Evolutionary conservation across 2,888 invertebrate species (phyloP).

Genomic region (Eulithis prunata): DNA sequence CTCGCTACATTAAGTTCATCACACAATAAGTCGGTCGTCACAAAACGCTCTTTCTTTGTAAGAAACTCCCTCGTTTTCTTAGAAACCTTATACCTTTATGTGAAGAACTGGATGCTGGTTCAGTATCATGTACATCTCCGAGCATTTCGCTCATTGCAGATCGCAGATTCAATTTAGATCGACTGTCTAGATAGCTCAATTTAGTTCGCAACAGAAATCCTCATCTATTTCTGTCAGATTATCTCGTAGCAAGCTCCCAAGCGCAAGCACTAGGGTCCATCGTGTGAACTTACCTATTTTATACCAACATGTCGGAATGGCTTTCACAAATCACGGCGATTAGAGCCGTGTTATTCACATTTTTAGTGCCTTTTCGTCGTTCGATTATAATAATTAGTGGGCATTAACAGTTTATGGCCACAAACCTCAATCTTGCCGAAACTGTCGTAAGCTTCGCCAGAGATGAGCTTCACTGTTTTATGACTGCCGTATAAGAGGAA

Average conservation of each 20-base stretch:
- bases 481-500: neutral
- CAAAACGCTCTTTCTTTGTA: neutral
- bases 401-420: conserved; percentile 55
- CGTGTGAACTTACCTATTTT: conserved; percentile 28
- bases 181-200: conserved; percentile 59
- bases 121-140: conserved; percentile 56
- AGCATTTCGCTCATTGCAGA: conserved; percentile 65
- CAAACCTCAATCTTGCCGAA: conserved; percentile 54
- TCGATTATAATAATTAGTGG: conserved; percentile 58
- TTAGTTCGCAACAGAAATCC: conserved; percentile 57
- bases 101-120: conserved; percentile 45
- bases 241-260: conserved; percentile 45
- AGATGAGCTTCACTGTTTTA: neutral
- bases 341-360: conserved; percentile 43
- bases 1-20: too few species aligned
- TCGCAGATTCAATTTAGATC: conserved; percentile 75
- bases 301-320: conserved; percentile 35
- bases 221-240: conserved; percentile 58
- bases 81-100: neutral
- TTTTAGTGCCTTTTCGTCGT: conserved; percentile 53
- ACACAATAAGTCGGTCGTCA: neutral
- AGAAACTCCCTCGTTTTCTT: neutral
- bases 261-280: conserved; percentile 46
- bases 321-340: conserved; percentile 48
- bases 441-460: neutral